Conservation (phyloP, 2,888 invertebrate species). For the Cantharis nigra region DNA sequence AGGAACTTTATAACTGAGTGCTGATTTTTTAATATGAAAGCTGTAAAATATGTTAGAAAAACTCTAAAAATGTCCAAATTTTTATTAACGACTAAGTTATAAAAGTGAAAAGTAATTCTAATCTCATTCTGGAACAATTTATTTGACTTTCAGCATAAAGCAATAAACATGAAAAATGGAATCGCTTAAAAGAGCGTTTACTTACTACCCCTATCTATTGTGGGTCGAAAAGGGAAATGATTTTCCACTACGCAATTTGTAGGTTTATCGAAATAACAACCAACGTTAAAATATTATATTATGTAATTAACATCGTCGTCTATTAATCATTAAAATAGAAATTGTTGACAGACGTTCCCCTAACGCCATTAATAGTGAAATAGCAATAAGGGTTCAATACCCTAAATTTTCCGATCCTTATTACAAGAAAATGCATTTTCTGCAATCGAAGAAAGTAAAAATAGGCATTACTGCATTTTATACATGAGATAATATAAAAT, state of each 20-base stretch:
- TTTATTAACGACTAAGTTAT: neutral
- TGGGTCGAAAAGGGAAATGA: neutral
- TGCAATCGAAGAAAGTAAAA: neutral
- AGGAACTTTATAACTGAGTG: neutral
- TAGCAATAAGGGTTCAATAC: neutral
- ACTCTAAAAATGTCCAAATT: neutral
- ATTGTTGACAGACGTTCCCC: constrained; percentile 9
- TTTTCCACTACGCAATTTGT: neutral
- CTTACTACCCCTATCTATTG: neutral
- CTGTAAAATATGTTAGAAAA: neutral
- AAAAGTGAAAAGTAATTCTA: neutral
- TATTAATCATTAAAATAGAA: constrained; percentile 11
- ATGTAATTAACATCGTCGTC: neutral
- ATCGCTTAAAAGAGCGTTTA: neutral
- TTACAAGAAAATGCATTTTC: neutral
- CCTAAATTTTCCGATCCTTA: neutral
- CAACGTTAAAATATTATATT: neutral
- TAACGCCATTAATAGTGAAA: constrained; percentile 13
- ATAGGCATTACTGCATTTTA: neutral
- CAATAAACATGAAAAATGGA: neutral
- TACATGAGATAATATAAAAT: constrained; percentile 15
- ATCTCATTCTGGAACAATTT: neutral
- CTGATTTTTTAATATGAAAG: neutral
- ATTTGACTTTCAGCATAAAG: neutral
- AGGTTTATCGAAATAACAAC: neutral